Evolutionary conservation across 2,797 vertebrate genomes (phyloP), one percentile per base, ranked within the genome.

Genomic region (Parambassis ranga): DNA sequence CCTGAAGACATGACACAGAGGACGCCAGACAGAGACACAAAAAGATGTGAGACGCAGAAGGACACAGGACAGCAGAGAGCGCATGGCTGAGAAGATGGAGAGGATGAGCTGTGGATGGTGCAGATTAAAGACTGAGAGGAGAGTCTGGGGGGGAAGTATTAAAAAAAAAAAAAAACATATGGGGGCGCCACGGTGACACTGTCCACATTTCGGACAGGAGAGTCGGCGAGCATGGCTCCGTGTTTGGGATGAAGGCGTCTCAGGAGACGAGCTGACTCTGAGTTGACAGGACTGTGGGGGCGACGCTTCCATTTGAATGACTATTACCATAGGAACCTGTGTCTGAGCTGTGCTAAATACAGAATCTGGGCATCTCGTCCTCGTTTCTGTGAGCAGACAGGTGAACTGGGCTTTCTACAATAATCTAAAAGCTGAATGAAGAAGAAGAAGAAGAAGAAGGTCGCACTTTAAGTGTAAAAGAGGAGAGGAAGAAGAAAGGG

Each of bases 1-100:
- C 65, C 48, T 73, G 18, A 15, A 47, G 68, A 76, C 44, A 62
- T 22, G 38, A 82, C 77, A 84, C 60, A 56, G 38, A 65, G 49
- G 56, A 81, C 48, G n/a, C 22, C 9, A 42, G 69, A 79, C 61
- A 67, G 18, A 82, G 77, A 86, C 77, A 77, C 57, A n/a, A n/a
- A n/a, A n/a, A 62, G 46, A 73, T 23, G 27, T 41, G 76, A 73
- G 28, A 69, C 10, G 23, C 31, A 4, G 49, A 49, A 68, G 71
- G 60, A 62, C 57, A 52, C 56, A 48, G 50, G 32, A 74, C 47
- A 52, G 42, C n/a, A 36, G 24, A 76, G 72, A 65, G 65, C 10
- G 46, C 46, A 49, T 42, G 43, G 57, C 15, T 57, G 74, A 50
- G 27, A n/a, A 43, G 67, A 84, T 86, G 83, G 41, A 35, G 48